Conservation (phyloP, 2,888 invertebrate genomes). For the Isotomurus palustris region DNA sequence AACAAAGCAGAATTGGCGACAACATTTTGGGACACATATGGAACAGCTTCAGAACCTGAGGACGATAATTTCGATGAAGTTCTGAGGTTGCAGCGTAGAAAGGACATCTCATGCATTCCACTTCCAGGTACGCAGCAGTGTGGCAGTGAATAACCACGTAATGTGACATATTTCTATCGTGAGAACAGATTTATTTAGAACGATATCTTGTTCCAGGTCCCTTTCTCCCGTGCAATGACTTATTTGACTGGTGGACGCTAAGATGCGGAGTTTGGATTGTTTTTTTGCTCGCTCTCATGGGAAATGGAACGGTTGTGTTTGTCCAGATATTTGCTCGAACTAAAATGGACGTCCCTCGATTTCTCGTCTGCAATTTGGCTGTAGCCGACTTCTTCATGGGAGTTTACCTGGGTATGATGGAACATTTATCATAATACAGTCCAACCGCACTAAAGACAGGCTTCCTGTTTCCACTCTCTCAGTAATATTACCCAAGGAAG, state of each 20-base stretch:
- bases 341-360: slow-evolving; percentile 94
- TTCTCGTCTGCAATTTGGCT: slow-evolving; percentile 93
- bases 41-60: slow-evolving; percentile 16
- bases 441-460: too few species aligned
- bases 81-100: slow-evolving; percentile 39
- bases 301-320: slow-evolving; percentile 92
- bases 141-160: neutral
- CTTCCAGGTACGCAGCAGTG: slow-evolving; percentile 60
- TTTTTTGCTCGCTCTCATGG: slow-evolving; percentile 88
- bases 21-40: slow-evolving; percentile 39
- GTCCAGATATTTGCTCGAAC: slow-evolving; percentile 84
- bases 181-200: slow-evolving; percentile 20
- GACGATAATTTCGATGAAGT: slow-evolving; percentile 14
- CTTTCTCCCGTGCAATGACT: slow-evolving; percentile 89
- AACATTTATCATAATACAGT: too few species aligned
- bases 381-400: slow-evolving; percentile 98
- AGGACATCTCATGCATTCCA: slow-evolving; percentile 68
- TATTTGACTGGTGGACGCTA: slow-evolving; percentile 97
- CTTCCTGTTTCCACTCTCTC: too few species aligned
- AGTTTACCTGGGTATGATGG: slow-evolving; percentile 76
- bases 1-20: slow-evolving; percentile 22
- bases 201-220: slow-evolving; percentile 61
- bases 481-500: too few species aligned
- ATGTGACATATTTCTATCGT: neutral
- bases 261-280: slow-evolving; percentile 97